Evolutionary conservation across 2,888 invertebrate genomes (phyloP).

Genomic region (Drosophila fulvimacula): DNA sequence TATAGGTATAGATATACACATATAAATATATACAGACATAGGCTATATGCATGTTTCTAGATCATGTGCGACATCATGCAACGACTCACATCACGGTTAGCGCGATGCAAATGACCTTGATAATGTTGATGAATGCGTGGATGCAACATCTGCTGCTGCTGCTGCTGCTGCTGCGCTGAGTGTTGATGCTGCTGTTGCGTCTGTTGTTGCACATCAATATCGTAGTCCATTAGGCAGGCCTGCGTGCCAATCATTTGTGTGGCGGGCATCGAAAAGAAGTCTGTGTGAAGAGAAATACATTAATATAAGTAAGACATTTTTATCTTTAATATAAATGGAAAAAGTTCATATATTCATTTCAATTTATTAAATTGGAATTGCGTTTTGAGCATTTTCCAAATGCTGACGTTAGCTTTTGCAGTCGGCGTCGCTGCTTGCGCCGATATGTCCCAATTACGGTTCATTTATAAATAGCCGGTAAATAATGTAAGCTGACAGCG

Average conservation of each 20-base stretch:
- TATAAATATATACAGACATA: constrained; percentile 7
- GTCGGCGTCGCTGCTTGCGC: constrained; percentile 33
- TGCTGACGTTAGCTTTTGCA: constrained; percentile 34
- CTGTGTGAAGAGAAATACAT: constrained; percentile 46
- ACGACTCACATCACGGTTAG: constrained; percentile 83
- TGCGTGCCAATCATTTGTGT: constrained; percentile 81
- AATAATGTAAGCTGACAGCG: constrained; percentile 39
- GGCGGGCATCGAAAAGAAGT: constrained; percentile 80
- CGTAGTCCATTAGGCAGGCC: constrained; percentile 79
- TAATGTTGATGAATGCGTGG: constrained; percentile 70
- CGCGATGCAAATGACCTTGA: constrained; percentile 83
- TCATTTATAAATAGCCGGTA: constrained; percentile 68
- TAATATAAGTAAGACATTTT: neutral
- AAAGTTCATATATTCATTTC: neutral
- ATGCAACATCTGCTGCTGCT: constrained; percentile 48
- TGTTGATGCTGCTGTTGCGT: constrained; percentile 37
- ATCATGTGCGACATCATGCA: constrained; percentile 83
- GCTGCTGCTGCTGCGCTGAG: constrained; percentile 44
- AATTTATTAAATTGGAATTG: constrained; percentile 31
- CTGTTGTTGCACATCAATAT: constrained; percentile 59
- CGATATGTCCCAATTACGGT: constrained; percentile 67
- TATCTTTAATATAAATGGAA: neutral
- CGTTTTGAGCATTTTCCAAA: constrained; percentile 39
- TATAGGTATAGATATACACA: neutral
- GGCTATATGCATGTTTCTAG: constrained; percentile 60